These are phyloP conservation scores for Morus bassanus DNA, from an alignment of 2,797 vertebrate genomes.

Conservation along the genomic window DNA sequence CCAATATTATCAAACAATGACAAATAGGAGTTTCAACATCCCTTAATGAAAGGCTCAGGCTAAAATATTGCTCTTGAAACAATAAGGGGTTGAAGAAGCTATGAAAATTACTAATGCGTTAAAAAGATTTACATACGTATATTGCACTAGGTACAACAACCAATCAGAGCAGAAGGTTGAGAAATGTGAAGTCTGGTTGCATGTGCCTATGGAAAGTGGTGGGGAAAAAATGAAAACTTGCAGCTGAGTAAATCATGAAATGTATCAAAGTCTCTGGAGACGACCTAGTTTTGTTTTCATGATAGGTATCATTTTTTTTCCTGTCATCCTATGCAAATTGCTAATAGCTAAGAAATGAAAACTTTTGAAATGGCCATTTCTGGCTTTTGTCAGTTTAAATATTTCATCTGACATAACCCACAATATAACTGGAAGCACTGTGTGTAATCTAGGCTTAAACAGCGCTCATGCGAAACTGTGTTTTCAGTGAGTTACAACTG, in stretches of 20 bases:
- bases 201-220: conserved; percentile 29
- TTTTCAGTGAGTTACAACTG: conserved; percentile 15
- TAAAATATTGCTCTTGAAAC: background rate
- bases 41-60: background rate
- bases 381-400: conserved; percentile 13
- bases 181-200: background rate
- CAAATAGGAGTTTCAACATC: background rate
- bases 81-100: background rate
- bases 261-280: conserved; percentile 31
- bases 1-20: background rate
- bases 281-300: conserved; percentile 31
- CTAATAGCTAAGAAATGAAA: conserved; percentile 43
- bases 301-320: conserved; percentile 3
- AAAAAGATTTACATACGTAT: background rate
- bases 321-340: conserved; percentile 49
- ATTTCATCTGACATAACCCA: conserved; percentile 28
- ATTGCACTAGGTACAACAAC: background rate
- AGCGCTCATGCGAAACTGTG: background rate
- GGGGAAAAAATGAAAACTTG: conserved; percentile 44
- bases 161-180: conserved; percentile 19
- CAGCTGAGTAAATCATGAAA: conserved; percentile 23
- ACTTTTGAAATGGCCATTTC: conserved; percentile 31
- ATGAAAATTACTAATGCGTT: conserved; percentile 8
- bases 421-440: background rate
- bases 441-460: conserved; percentile 6